These are phyloP conservation scores for Athalia cordata DNA, from an alignment of 2,888 invertebrate species.

Conservation along the genomic window DNA sequence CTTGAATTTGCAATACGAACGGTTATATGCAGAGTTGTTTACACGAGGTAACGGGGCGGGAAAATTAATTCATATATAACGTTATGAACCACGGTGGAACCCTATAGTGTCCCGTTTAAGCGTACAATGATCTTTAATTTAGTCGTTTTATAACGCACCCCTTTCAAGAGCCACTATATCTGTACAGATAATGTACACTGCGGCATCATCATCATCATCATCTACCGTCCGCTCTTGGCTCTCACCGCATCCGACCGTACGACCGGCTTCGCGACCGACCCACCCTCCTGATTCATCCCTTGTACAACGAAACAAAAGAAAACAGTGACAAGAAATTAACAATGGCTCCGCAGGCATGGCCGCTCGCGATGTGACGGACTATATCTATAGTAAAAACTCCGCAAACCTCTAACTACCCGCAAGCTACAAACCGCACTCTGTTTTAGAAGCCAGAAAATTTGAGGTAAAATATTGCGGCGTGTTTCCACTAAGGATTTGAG, in stretches of 20 bases:
- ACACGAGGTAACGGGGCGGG: constrained; percentile 14
- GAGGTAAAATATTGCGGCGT: constrained; percentile 16
- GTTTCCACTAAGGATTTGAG: background rate
- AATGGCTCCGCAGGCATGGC: constrained; percentile 19
- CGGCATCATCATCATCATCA: background rate
- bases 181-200: background rate
- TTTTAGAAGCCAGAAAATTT: constrained; percentile 19
- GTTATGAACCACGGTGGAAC: constrained; percentile 32
- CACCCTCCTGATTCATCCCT: background rate
- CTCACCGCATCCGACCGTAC: background rate
- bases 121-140: constrained; percentile 43
- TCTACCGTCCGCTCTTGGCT: background rate
- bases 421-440: constrained; percentile 12
- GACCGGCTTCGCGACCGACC: constrained; percentile 3
- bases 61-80: constrained; percentile 30
- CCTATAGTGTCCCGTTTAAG: constrained; percentile 25
- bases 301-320: constrained; percentile 32
- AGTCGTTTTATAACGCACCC: constrained; percentile 42
- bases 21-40: background rate
- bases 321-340: constrained; percentile 41
- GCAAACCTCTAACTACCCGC: constrained; percentile 17
- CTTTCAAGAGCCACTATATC: background rate
- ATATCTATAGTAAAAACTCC: constrained; percentile 25
- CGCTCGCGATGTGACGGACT: constrained; percentile 33
- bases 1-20: constrained; percentile 23